Percentiles rank a stretch among this genome's conserved stretches.
Conservation (phyloP, 2,113 vertebrate species). For the Pampusana beccarii region DNA sequence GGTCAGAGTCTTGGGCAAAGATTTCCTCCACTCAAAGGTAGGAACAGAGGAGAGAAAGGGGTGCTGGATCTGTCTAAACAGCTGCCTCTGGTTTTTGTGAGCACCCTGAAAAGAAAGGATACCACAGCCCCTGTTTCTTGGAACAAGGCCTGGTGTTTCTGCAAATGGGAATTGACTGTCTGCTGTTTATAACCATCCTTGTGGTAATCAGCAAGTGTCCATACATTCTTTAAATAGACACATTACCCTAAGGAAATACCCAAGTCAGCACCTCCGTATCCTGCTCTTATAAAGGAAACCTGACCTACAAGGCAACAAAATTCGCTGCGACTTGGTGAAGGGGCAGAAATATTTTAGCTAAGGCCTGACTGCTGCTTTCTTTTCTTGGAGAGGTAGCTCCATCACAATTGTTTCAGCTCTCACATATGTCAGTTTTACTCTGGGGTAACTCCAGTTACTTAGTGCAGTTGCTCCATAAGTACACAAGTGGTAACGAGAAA, state of each 20-base stretch:
- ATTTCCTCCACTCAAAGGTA: neutral
- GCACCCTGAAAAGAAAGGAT: neutral
- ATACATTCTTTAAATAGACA: slow-evolving; percentile 47
- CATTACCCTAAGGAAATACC: slow-evolving; percentile 40
- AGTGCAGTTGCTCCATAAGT: neutral
- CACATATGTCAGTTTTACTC: neutral
- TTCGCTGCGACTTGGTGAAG: neutral
- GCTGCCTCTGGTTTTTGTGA: neutral
- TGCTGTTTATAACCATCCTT: slow-evolving; percentile 15
- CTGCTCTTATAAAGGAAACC: slow-evolving; percentile 55
- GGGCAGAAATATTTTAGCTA: neutral
- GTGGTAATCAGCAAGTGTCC: slow-evolving; percentile 31
- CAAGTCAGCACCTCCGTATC: slow-evolving; percentile 67
- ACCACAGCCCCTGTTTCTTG: neutral
- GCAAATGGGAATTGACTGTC: neutral
- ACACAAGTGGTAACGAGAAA: neutral
- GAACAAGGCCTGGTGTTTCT: neutral
- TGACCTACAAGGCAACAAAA: slow-evolving; percentile 30
- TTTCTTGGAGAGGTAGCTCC: neutral
- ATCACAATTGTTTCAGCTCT: neutral
- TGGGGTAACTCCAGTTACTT: neutral
- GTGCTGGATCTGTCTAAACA: neutral
- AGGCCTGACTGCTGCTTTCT: neutral
- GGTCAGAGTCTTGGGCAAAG: slow-evolving; percentile 15
- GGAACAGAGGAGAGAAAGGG: neutral